Percentiles rank a stretch among this genome's conserved stretches.
phyloP scores from a whole-genome alignment of 2,797 vertebrate genomes.

The Enteromius unitaeniatus region DNA sequence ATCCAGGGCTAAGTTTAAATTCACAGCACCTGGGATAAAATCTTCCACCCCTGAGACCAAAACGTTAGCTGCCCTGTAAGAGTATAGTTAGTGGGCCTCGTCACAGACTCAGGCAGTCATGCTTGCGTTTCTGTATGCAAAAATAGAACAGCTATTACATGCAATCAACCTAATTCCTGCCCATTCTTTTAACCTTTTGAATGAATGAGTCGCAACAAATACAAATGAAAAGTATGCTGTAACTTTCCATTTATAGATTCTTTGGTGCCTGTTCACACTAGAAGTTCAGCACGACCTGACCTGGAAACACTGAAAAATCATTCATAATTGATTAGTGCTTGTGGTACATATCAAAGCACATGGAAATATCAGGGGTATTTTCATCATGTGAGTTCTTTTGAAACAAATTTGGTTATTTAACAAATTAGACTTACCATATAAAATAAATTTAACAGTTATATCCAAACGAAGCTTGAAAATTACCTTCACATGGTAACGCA shows the following conservation, averaged over 20 bases:
- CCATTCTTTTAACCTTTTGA: background rate
- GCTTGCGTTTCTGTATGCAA: background rate
- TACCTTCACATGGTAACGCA: background rate
- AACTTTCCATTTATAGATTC: constrained; percentile 37
- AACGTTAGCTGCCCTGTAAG: background rate
- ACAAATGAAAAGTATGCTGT: background rate
- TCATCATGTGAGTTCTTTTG: background rate
- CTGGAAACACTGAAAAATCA: constrained; percentile 49
- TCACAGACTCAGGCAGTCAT: background rate
- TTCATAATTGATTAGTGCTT: constrained; percentile 30
- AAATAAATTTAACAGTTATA: background rate
- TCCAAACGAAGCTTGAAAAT: constrained; percentile 12
- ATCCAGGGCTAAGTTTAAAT: background rate
- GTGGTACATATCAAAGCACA: constrained; percentile 18
- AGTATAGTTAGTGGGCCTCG: background rate
- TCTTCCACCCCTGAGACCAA: background rate
- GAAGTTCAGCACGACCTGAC: constrained; percentile 30
- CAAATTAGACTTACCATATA: background rate
- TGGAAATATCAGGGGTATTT: constrained; percentile 6
- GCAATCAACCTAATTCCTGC: constrained; percentile 7
- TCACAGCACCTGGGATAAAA: background rate
- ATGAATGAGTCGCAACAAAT: background rate
- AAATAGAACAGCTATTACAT: constrained; percentile 14
- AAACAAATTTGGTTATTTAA: background rate
- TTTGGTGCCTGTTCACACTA: constrained; percentile 10